Conservation (phyloP, 2,888 invertebrate species). For the Laspeyria flexula region DNA sequence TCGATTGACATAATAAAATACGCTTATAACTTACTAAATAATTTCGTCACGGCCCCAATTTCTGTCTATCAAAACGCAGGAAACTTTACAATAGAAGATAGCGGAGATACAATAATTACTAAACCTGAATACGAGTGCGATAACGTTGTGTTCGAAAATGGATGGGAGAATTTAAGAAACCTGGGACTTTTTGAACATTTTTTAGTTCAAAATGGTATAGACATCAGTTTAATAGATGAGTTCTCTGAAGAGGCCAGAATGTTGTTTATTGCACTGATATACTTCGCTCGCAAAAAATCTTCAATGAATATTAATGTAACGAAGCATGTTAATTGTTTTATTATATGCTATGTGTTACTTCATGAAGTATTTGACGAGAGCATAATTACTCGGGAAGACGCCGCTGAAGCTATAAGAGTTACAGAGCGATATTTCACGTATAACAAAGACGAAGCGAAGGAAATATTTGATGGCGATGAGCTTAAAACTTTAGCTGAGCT, state of each 20-base stretch:
- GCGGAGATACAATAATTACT: not conserved
- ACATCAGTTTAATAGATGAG: conserved; percentile 22
- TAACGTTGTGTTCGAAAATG: conserved; percentile 53
- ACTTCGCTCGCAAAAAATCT: conserved; percentile 44
- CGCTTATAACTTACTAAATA: conserved; percentile 53
- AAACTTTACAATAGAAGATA: conserved; percentile 5
- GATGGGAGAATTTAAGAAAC: conserved; percentile 43
- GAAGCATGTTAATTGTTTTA: conserved; percentile 41
- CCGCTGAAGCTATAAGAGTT: not conserved
- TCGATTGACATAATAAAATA: conserved; percentile 55
- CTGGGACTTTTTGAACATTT: conserved; percentile 32
- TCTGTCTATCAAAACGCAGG: conserved; percentile 11
- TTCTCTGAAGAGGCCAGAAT: conserved; percentile 45
- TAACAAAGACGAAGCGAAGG: conserved; percentile 5
- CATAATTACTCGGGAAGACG: not conserved
- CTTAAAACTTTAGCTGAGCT: conserved; percentile 47
- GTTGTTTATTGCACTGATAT: conserved; percentile 50
- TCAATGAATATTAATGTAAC: conserved; percentile 12
- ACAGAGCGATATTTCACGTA: conserved; percentile 29
- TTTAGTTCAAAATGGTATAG: conserved; percentile 23
- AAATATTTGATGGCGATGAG: conserved; percentile 32
- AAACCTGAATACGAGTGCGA: conserved; percentile 45
- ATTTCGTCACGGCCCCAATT: conserved; percentile 25
- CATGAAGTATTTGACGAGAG: conserved; percentile 29
- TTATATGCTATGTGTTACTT: conserved; percentile 51